A percentile compares a stretch with the other conserved stretches of the same genome.
Conservation (phyloP, 2,888 invertebrate species). For the Caradrina kadenii region DNA sequence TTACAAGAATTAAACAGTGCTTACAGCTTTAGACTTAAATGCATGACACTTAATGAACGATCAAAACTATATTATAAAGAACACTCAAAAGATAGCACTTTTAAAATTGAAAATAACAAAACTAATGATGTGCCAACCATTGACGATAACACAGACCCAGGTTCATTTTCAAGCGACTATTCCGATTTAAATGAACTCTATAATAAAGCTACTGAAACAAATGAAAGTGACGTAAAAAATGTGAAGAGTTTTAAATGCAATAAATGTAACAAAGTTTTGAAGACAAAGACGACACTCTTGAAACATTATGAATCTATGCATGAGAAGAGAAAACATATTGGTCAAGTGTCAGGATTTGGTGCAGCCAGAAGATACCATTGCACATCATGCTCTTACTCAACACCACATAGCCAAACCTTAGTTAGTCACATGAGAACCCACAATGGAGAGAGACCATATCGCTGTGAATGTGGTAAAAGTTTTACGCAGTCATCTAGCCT, state of each 20-base stretch:
- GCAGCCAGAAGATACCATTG: slow-evolving; percentile 81
- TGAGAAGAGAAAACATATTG: slow-evolving; percentile 78
- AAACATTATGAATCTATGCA: slow-evolving; percentile 84
- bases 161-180: slow-evolving; percentile 15
- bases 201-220: slow-evolving; percentile 10
- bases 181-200: slow-evolving; percentile 33
- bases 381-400: slow-evolving; percentile 82
- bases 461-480: slow-evolving; percentile 85
- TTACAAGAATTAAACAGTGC: slow-evolving; percentile 75
- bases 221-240: slow-evolving; percentile 3
- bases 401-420: slow-evolving; percentile 86
- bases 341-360: slow-evolving; percentile 83
- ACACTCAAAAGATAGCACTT: slow-evolving; percentile 25
- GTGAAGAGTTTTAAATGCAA: slow-evolving; percentile 68
- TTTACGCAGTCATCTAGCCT: slow-evolving; percentile 86
- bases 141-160: slow-evolving; percentile 50
- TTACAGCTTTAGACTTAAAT: slow-evolving; percentile 79
- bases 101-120: slow-evolving; percentile 34
- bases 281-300: slow-evolving; percentile 75
- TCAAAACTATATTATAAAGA: slow-evolving; percentile 61
- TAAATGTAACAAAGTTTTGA: slow-evolving; percentile 78
- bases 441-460: slow-evolving; percentile 84
- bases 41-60: slow-evolving; percentile 76
- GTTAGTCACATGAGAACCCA: slow-evolving; percentile 86
- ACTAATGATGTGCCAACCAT: slow-evolving; percentile 8